Percentiles rank a stretch among this genome's conserved stretches.
Evolutionary conservation across 1,140 invertebrate genomes (phyloP).

Genomic region (Lineus longissimus): DNA sequence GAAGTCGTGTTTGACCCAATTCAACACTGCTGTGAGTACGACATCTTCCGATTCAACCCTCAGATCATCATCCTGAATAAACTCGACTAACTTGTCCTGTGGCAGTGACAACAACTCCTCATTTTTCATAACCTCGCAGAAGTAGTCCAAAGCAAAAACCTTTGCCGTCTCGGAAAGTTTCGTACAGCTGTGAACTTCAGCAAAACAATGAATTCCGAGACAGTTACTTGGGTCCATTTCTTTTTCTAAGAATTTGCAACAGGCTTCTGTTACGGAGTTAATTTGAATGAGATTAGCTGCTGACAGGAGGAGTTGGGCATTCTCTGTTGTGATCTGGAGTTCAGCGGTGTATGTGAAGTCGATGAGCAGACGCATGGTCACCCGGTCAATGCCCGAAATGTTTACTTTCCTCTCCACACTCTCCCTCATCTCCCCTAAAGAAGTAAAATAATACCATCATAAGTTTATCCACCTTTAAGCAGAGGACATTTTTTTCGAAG

Average conservation of each 20-base stretch:
- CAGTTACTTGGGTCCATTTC: constrained; percentile 49
- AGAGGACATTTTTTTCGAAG: no score
- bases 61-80: constrained; percentile 46
- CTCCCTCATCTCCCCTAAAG: constrained; percentile 46
- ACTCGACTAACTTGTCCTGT: constrained; percentile 33
- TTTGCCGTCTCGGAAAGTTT: constrained; percentile 37
- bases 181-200: constrained; percentile 42
- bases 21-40: constrained; percentile 45
- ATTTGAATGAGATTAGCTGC: constrained; percentile 50
- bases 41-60: constrained; percentile 50
- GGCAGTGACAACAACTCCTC: constrained; percentile 45
- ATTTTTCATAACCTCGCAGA: constrained; percentile 34
- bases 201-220: constrained; percentile 49
- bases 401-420: constrained; percentile 41
- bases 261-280: constrained; percentile 41
- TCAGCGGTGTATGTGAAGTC: constrained; percentile 48
- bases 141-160: constrained; percentile 47
- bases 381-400: constrained; percentile 41
- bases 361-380: constrained; percentile 39
- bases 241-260: constrained; percentile 48
- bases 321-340: constrained; percentile 37
- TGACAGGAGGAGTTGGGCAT: constrained; percentile 45
- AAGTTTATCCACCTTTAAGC: neutral
- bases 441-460: neutral
- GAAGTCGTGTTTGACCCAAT: constrained; percentile 37